Percentiles rank a stretch among this genome's conserved stretches.
These are phyloP conservation scores for Hymenochirus boettgeri DNA, from an alignment of 2,113 vertebrate genomes.

Conservation along the genomic window DNA sequence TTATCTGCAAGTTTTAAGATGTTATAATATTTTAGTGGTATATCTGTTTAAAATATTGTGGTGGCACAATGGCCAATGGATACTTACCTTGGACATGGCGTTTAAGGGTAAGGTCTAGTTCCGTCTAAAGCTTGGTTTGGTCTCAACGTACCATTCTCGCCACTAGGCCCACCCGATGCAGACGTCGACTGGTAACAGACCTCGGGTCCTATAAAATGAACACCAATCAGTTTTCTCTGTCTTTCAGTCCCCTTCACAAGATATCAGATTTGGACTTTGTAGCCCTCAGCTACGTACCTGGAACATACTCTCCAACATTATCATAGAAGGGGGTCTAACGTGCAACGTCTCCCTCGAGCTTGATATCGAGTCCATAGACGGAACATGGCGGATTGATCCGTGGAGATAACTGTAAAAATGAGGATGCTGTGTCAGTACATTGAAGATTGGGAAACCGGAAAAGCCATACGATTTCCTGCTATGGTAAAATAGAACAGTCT, in stretches of 20 bases:
- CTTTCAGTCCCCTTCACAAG: too few relatives aligned
- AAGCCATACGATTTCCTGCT: too few relatives aligned
- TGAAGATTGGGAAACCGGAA: too few relatives aligned
- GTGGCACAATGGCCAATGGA: too few relatives aligned
- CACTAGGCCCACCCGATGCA: conserved; percentile 13
- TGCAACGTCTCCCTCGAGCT: conserved; percentile 65
- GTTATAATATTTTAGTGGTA: too few relatives aligned
- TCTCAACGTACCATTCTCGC: conserved; percentile 47
- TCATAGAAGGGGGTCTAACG: conserved; percentile 45
- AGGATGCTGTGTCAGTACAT: too few relatives aligned
- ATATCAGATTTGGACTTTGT: too few relatives aligned
- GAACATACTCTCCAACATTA: conserved; percentile 37
- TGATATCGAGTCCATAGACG: conserved; percentile 72
- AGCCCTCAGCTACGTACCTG: conserved; percentile 12
- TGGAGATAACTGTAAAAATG: conserved; percentile 64
- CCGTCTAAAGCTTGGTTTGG: conserved; percentile 9
- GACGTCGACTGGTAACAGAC: conserved; percentile 42
- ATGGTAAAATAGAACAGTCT: too few relatives aligned
- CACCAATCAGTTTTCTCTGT: too few relatives aligned
- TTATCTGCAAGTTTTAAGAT: too few relatives aligned
- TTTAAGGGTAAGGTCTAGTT: background rate
- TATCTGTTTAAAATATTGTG: too few relatives aligned
- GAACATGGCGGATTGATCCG: conserved; percentile 65
- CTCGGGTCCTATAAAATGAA: conserved; percentile 49
- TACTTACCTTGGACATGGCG: conserved; percentile 11